Base-by-base conservation (phyloP, 2,888 invertebrate genomes). In the Caenorhabditis uteleia region DNA sequence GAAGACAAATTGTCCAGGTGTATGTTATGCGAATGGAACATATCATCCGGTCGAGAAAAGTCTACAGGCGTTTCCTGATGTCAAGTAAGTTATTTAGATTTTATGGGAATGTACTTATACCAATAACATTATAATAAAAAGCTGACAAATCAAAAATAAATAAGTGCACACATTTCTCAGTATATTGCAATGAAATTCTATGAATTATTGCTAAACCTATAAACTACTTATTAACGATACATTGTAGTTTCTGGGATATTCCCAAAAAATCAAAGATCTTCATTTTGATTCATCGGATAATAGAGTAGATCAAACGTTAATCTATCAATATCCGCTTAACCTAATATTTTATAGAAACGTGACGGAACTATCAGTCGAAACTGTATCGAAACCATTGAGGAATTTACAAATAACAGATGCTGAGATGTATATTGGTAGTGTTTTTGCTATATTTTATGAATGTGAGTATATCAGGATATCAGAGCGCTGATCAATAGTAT, bases 21-120 rank as follows among this genome's bases (percentile, higher is more conserved):
- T 79, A 8, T 79, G 78, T 45, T 79, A 79, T 48, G 71, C 70
- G 14, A 79, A 79, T 39, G 79, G 78, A 43, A 21, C 62, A 26
- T 62, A 62, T 38, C 62, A 62, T 39, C 62, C 62, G n/a, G 27
- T 42, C 18, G 53, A 62, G 26, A 56, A 53, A 34, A 38, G 12
- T 2, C 39, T 39, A 10, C 62, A 62, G 43, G 43, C 51, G 14
- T 51, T 56, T 38, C 56, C 62, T 14, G 62, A 62, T 25, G 56
- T 51, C 26, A 56, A 62, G 48, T 54, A 31, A 49, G 50, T 36
- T 45, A 21, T 43, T 23, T 23, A 27, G 10, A 16, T 26, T 5
- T 27, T 43, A 18, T 26, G 26, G 5, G n/a, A n/a, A n/a, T n/a
- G n/a, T n/a, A n/a, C n/a, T n/a, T 18, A 20, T n/a, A 7, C 5